Evolutionary conservation across 1,140 invertebrate genomes (phyloP).

Genomic region (Drosophila mayri): DNA sequence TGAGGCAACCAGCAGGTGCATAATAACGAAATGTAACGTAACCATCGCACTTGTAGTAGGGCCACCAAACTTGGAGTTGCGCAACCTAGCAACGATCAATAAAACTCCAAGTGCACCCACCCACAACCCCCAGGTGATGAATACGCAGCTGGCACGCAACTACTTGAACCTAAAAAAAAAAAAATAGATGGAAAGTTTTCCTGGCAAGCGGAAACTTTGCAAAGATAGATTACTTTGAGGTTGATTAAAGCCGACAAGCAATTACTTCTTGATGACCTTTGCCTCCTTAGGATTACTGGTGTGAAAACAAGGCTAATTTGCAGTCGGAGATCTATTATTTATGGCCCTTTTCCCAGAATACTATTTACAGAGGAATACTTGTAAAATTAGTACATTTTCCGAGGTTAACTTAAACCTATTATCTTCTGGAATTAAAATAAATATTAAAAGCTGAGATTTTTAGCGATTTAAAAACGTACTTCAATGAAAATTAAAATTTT

Average conservation of each 20-base stretch:
- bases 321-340: background rate
- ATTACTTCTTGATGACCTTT: slow-evolving; percentile 38
- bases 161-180: slow-evolving; percentile 10
- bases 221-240: slow-evolving; percentile 23
- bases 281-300: slow-evolving; percentile 1
- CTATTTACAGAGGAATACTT: background rate
- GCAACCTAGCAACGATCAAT: slow-evolving; percentile 68
- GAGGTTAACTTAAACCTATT: background rate
- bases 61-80: slow-evolving; percentile 48
- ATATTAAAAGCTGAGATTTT: background rate
- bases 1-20: slow-evolving; percentile 55
- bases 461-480: background rate
- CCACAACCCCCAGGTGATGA: slow-evolving; percentile 43
- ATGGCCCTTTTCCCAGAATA: too few relatives aligned
- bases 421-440: background rate
- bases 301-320: slow-evolving; percentile 2
- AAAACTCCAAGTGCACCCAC: slow-evolving; percentile 42
- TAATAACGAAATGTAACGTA: slow-evolving; percentile 16
- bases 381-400: background rate
- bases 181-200: slow-evolving; percentile 18
- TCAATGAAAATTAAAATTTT: background rate
- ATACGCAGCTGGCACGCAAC: slow-evolving; percentile 69
- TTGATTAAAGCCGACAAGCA: slow-evolving; percentile 15
- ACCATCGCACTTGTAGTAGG: slow-evolving; percentile 7
- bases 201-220: slow-evolving; percentile 2